Evolutionary conservation across 2,888 invertebrate genomes (phyloP).

Genomic region (Lithodes maja): DNA sequence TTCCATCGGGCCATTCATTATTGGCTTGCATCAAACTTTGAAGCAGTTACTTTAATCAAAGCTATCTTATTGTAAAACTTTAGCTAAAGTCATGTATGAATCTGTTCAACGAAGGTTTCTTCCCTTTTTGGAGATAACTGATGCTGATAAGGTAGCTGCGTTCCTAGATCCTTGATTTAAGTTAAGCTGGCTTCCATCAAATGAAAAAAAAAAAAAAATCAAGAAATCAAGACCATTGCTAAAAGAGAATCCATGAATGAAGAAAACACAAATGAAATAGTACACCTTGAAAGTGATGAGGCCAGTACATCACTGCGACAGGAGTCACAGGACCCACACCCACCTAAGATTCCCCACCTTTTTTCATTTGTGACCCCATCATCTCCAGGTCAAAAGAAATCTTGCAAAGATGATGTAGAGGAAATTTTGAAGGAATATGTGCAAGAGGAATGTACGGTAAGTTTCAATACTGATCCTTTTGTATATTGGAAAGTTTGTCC

Average conservation of each 20-base stretch:
- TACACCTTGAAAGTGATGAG: not conserved
- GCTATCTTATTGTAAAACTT: conserved; percentile 13
- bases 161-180: conserved; percentile 19
- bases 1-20: not conserved
- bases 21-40: conserved; percentile 13
- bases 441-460: conserved; percentile 8
- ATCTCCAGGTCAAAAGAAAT: conserved; percentile 5
- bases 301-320: not conserved
- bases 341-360: conserved; percentile 19
- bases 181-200: conserved; percentile 19
- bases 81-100: conserved; percentile 25
- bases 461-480: not conserved
- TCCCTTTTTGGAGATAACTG: not conserved
- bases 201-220: not conserved
- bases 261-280: conserved; percentile 3
- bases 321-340: not conserved
- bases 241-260: conserved; percentile 8
- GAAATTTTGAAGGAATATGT: conserved; percentile 10
- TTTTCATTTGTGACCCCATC: conserved; percentile 11
- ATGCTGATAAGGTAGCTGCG: not conserved
- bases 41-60: conserved; percentile 3
- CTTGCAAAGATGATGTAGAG: not conserved
- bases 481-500: conserved; percentile 6
- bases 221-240: conserved; percentile 26
- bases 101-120: not conserved